A percentile compares a stretch with the other conserved stretches of the same genome.
These are phyloP conservation scores for Styela plicata DNA, from an alignment of 23 tunicate genomes.

Conservation along the genomic window DNA sequence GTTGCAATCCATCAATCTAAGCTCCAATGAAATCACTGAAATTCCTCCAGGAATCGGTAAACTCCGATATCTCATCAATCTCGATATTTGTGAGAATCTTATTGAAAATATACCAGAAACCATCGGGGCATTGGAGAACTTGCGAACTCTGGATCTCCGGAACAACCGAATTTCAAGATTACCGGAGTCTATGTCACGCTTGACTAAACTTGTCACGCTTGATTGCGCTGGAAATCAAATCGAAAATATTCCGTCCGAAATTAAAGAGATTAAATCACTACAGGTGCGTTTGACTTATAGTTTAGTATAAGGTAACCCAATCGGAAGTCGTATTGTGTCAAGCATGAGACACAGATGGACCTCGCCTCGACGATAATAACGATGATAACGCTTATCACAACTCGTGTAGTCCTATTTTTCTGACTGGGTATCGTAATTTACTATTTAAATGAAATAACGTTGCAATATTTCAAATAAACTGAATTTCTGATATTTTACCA, in stretches of 20 bases:
- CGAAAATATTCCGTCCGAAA: slow-evolving; percentile 39
- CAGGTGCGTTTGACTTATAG: too few relatives aligned
- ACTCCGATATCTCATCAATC: slow-evolving; percentile 34
- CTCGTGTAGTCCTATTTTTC: too few relatives aligned
- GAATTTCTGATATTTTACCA: too few relatives aligned
- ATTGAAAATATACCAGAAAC: slow-evolving; percentile 50
- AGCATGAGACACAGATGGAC: too few relatives aligned
- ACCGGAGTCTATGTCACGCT: slow-evolving; percentile 50
- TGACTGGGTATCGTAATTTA: too few relatives aligned
- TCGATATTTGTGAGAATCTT: slow-evolving; percentile 63
- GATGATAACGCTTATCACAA: too few relatives aligned
- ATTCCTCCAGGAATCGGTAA: slow-evolving; percentile 52
- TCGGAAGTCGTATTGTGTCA: too few relatives aligned
- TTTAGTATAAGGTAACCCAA: too few relatives aligned
- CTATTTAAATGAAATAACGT: too few relatives aligned
- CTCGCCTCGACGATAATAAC: too few relatives aligned
- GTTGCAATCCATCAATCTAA: slow-evolving; percentile 51
- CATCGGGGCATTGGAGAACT: slow-evolving; percentile 40
- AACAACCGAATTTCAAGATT: slow-evolving; percentile 51
- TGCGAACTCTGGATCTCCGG: slow-evolving; percentile 62
- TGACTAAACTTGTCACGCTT: slow-evolving; percentile 50
- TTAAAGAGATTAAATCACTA: slow-evolving; percentile 45
- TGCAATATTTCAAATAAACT: too few relatives aligned
- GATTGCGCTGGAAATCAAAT: slow-evolving; percentile 81
- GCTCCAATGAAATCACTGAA: slow-evolving; percentile 43